phyloP scores from a whole-genome alignment of 2,113 vertebrate genomes.

The Ondatra zibethicus region DNA sequence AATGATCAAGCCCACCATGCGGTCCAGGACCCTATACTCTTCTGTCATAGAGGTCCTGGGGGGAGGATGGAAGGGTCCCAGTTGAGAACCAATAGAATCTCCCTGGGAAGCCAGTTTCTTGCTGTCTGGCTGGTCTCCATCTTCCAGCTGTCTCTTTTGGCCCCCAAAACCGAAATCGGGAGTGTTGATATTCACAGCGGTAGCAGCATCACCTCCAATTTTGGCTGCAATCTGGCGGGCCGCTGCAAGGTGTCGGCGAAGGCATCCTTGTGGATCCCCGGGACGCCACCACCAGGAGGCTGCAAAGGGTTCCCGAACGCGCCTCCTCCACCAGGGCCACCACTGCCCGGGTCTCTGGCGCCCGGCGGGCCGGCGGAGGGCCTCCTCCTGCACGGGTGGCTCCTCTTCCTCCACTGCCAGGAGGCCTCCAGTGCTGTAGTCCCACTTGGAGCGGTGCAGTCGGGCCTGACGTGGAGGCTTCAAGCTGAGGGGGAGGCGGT shows the following conservation, averaged over 20 bases:
- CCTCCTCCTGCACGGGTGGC: slow-evolving; percentile 74
- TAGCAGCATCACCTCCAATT: slow-evolving; percentile 93
- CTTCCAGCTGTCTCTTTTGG: slow-evolving; percentile 95
- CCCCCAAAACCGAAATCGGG: slow-evolving; percentile 91
- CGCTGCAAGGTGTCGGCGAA: too few relatives aligned
- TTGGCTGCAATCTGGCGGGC: slow-evolving; percentile 99
- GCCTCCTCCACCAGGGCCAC: slow-evolving; percentile 67
- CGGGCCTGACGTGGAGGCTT: slow-evolving; percentile 77
- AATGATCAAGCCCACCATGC: slow-evolving; percentile 97
- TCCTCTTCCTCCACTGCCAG: slow-evolving; percentile 74
- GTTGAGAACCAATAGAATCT: slow-evolving; percentile 92
- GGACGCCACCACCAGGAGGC: slow-evolving; percentile 75
- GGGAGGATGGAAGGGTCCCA: slow-evolving; percentile 92
- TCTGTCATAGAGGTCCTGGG: slow-evolving; percentile 91
- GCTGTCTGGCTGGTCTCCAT: slow-evolving; percentile 95
- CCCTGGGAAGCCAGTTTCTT: slow-evolving; percentile 95
- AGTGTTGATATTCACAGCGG: slow-evolving; percentile 90
- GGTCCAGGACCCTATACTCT: too few relatives aligned
- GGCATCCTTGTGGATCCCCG: slow-evolving; percentile 92
- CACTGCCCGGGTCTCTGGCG: too few relatives aligned
- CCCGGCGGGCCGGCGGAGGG: too few relatives aligned
- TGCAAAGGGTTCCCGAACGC: slow-evolving; percentile 68
- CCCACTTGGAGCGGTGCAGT: slow-evolving; percentile 78
- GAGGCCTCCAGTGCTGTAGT: slow-evolving; percentile 83
- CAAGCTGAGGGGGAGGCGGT: slow-evolving; percentile 75